phyloP scores from a whole-genome alignment of 2,888 invertebrate genomes.

The Formica aserva region DNA sequence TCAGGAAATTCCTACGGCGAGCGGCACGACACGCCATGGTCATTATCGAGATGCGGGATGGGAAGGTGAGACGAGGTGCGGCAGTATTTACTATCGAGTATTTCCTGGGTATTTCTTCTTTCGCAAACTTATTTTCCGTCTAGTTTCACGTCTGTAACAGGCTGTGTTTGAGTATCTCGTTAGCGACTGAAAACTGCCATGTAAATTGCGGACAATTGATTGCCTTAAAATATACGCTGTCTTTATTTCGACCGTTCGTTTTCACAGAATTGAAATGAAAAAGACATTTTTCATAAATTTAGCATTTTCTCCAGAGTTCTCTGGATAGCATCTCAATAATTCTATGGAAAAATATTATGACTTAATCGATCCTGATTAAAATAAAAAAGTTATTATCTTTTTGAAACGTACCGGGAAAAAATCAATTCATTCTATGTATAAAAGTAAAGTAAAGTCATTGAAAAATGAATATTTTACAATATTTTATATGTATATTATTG shows the following conservation, averaged over 20 bases:
- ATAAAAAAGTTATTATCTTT: background rate
- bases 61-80: constrained; percentile 16
- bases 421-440: background rate
- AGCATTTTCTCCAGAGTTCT: background rate
- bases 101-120: constrained; percentile 34
- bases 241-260: background rate
- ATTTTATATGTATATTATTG: constrained; percentile 12
- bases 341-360: background rate
- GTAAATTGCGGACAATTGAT: constrained; percentile 55
- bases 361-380: background rate
- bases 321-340: background rate
- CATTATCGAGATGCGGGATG: constrained; percentile 56
- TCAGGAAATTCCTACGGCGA: constrained; percentile 62
- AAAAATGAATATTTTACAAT: constrained; percentile 4
- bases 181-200: constrained; percentile 60
- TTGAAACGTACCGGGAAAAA: background rate
- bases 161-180: constrained; percentile 36
- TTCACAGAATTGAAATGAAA: constrained; percentile 8
- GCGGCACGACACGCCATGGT: constrained; percentile 55
- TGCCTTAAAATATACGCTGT: background rate
- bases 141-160: constrained; percentile 33
- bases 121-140: constrained; percentile 34
- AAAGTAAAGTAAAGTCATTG: background rate
- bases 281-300: background rate
- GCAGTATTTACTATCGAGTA: constrained; percentile 15